phyloP scores from a whole-genome alignment of 1,140 invertebrate genomes.

The Cheumatopsyche charites region DNA sequence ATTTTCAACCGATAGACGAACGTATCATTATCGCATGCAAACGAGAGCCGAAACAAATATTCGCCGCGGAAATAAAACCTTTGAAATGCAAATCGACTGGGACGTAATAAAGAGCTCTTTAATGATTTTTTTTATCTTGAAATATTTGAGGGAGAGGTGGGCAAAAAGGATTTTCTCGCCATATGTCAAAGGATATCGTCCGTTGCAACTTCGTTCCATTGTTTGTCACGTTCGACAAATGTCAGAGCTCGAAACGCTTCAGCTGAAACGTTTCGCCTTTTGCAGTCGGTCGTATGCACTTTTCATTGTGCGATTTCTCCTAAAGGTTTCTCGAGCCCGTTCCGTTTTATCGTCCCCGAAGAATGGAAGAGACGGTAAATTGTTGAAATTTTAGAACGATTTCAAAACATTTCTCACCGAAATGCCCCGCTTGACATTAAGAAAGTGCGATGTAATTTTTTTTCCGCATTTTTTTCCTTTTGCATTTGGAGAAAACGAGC shows the following conservation, averaged over 20 bases:
- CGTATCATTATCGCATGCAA: too few species aligned
- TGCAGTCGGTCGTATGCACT: background rate
- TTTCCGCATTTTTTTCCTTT: background rate
- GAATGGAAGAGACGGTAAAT: background rate
- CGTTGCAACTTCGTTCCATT: background rate
- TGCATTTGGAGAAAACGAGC: background rate
- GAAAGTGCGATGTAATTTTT: background rate
- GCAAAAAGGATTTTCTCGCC: too few species aligned
- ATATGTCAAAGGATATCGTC: too few species aligned
- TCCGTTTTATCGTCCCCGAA: background rate
- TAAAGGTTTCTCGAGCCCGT: too few species aligned
- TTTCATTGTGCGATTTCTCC: background rate
- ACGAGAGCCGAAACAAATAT: too few species aligned
- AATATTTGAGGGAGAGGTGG: too few species aligned
- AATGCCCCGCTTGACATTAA: constrained; percentile 5
- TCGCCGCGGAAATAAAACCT: too few species aligned
- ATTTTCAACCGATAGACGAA: too few species aligned
- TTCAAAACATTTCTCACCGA: constrained; percentile 1
- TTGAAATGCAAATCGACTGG: too few species aligned
- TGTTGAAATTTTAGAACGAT: background rate
- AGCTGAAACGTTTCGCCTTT: constrained; percentile 1
- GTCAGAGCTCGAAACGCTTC: background rate
- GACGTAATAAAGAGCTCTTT: too few species aligned
- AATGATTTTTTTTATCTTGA: too few species aligned
- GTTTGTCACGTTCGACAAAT: background rate